phyloP scores from a whole-genome alignment of 2,888 invertebrate genomes.

The Campoplex nolae region DNA sequence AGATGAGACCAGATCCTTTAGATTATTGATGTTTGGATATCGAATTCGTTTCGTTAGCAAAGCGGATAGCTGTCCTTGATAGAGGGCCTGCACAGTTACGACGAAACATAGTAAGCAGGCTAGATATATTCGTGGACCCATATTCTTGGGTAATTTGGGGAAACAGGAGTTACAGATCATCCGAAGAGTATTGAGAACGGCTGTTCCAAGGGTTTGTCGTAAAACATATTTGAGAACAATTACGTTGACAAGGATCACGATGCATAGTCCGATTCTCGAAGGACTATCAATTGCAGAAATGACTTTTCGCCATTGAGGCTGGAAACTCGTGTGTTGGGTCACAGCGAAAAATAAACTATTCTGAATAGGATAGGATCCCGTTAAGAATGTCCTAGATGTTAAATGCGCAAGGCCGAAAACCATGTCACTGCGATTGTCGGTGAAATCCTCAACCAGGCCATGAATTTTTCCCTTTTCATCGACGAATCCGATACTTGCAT shows the following conservation, averaged over 20 bases:
- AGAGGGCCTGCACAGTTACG: constrained; percentile 25
- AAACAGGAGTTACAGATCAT: constrained; percentile 32
- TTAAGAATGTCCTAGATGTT: neutral
- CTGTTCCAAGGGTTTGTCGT: neutral
- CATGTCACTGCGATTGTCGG: neutral
- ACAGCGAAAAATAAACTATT: neutral
- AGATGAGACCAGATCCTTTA: constrained; percentile 13
- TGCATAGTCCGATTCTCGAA: neutral
- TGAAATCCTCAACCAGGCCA: neutral
- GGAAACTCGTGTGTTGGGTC: neutral
- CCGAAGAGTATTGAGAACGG: constrained; percentile 2
- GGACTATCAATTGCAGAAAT: neutral
- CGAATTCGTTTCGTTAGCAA: constrained; percentile 6
- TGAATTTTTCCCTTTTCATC: neutral
- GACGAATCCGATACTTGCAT: neutral
- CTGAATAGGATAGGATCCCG: neutral
- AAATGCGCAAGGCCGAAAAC: neutral
- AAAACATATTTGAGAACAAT: constrained; percentile 22
- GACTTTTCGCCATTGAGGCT: constrained; percentile 13
- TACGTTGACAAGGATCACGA: constrained; percentile 8
- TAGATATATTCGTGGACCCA: constrained; percentile 32
- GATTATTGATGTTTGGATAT: neutral
- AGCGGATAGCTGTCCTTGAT: constrained; percentile 20
- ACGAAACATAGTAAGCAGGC: constrained; percentile 13
- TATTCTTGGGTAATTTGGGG: neutral